A percentile compares a stretch with the other conserved stretches of the same genome.
These are phyloP conservation scores for Seira sanloemensis DNA, from an alignment of 2,888 invertebrate species.

Conservation along the genomic window DNA sequence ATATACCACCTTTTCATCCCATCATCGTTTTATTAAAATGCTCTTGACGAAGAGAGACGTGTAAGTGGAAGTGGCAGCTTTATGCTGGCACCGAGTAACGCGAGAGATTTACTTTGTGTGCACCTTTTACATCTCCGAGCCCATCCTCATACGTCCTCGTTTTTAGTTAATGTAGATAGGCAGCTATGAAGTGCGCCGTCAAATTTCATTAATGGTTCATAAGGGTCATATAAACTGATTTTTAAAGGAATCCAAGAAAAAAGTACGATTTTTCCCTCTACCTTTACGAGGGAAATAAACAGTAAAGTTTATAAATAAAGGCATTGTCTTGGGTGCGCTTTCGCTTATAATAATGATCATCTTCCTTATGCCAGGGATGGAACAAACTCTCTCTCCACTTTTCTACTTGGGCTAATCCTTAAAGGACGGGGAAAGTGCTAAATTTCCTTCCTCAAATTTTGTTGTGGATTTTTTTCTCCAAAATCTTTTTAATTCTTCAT, in stretches of 20 bases:
- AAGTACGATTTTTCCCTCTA: not conserved
- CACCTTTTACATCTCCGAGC: not conserved
- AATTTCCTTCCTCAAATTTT: too few species aligned
- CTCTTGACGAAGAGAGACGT: slow-evolving; percentile 52
- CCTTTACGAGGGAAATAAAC: not conserved
- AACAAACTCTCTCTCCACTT: too few species aligned
- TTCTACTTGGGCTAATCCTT: too few species aligned
- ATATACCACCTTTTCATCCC: slow-evolving; percentile 10
- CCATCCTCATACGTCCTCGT: not conserved
- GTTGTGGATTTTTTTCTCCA: too few species aligned
- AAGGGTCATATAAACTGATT: slow-evolving; percentile 58
- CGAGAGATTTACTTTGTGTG: slow-evolving; percentile 6
- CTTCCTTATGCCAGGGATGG: too few species aligned
- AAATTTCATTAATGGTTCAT: slow-evolving; percentile 56
- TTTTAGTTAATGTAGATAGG: slow-evolving; percentile 22
- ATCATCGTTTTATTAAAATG: slow-evolving; percentile 40
- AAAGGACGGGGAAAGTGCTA: too few species aligned
- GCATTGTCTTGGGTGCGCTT: not conserved
- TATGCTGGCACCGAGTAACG: slow-evolving; percentile 1
- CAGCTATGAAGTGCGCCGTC: slow-evolving; percentile 46
- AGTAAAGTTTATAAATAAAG: not conserved
- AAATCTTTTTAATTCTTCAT: too few species aligned
- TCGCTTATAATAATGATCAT: not conserved
- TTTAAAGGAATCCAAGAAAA: slow-evolving; percentile 1
- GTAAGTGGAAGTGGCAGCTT: slow-evolving; percentile 54